Percentiles rank a stretch among this genome's conserved stretches.
Evolutionary conservation across 2,888 invertebrate genomes (phyloP).

Genomic region (Cinara cedri): DNA sequence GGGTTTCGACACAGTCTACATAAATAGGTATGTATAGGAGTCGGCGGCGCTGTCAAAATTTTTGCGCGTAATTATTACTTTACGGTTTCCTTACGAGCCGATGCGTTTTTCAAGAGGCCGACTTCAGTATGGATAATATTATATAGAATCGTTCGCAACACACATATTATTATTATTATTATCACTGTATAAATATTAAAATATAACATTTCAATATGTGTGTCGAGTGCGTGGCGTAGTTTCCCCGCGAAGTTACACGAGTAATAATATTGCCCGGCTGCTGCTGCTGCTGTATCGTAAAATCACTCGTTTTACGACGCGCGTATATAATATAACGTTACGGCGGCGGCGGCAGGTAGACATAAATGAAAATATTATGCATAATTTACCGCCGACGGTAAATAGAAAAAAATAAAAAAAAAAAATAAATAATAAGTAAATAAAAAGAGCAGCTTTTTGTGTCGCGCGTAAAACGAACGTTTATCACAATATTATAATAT

Average conservation of each 20-base stretch:
- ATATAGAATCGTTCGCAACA: neutral
- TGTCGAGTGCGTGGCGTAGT: neutral
- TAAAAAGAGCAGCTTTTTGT: neutral
- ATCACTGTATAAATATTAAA: neutral
- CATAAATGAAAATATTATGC: neutral
- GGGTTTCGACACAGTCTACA: too few relatives aligned
- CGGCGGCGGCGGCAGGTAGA: neutral
- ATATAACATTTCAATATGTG: neutral
- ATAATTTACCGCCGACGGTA: neutral
- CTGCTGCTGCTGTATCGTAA: neutral
- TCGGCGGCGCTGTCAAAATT: too few relatives aligned
- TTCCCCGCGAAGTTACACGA: neutral
- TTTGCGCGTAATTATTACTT: too few relatives aligned
- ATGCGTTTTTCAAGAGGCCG: neutral
- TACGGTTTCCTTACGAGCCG: neutral
- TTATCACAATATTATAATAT: neutral
- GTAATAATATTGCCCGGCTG: neutral
- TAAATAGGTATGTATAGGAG: too few relatives aligned
- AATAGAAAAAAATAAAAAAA: neutral
- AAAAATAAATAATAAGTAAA: too few relatives aligned
- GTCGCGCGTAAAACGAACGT: neutral
- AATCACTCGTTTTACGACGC: conserved; percentile 17
- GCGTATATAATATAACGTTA: neutral
- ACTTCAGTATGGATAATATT: too few relatives aligned
- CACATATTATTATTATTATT: too few relatives aligned